These are phyloP conservation scores for Propithecus coquereli DNA, from an alignment of 2,113 vertebrate species.

Conservation along the genomic window DNA sequence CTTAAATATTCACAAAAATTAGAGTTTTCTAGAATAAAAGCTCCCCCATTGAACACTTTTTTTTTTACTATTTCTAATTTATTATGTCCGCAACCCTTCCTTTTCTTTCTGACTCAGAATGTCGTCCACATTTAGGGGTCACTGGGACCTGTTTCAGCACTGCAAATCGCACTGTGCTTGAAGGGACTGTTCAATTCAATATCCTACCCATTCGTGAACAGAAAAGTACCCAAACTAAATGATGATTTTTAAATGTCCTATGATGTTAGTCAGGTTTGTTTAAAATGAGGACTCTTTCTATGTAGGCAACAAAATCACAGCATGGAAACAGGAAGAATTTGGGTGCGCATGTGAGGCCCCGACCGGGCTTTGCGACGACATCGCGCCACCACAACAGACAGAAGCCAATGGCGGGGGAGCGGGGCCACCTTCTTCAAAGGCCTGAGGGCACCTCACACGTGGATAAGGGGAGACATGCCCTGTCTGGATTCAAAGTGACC, in stretches of 20 bases:
- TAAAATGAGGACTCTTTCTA: background rate
- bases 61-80: background rate
- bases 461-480: background rate
- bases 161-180: background rate
- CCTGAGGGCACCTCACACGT: background rate
- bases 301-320: background rate
- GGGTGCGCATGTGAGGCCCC: background rate
- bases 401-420: background rate
- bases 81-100: background rate
- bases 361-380: background rate
- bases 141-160: background rate
- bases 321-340: background rate
- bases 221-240: constrained; percentile 29
- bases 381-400: background rate
- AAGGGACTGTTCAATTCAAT: background rate
- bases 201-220: background rate
- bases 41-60: background rate
- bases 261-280: background rate
- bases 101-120: background rate
- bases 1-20: background rate
- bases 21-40: background rate
- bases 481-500: background rate
- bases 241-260: constrained; percentile 47
- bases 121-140: background rate
- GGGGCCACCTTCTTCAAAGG: background rate